Base-by-base conservation (phyloP, 2,113 vertebrate genomes). In the Poeciliopsis retropinna region DNA sequence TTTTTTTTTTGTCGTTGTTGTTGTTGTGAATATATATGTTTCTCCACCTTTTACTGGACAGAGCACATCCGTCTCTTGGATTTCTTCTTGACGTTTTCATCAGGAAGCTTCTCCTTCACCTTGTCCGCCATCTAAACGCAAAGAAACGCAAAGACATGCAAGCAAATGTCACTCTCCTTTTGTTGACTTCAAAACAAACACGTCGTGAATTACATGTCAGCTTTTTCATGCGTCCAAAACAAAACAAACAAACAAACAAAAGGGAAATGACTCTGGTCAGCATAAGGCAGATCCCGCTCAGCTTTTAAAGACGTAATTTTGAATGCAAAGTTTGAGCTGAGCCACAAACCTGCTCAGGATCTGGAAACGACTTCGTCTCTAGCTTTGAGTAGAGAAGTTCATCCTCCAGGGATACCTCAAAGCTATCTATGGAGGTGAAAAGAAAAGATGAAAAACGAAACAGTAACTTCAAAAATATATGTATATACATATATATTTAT, bases 321-420 rank as follows among this genome's bases (percentile, higher is more conserved):
- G 34, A 29, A 28, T 19, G 4, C 29, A 47, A 14, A 25, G 28
- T 34, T 14, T 34, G 28, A 70, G 44, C 12, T 28, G 29, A 27
- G 11, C 34, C n/a, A 74, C 74, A 68, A 6, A 88, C 85, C 78
- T 73, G 0, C 0, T 31, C 29, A 28, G 17, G 3, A 11, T 76
- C 60, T 15, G 92, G 90, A 86, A 94, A 87, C 0, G 0, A 1
- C 27, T 81, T 72, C 0, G 1, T 67, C 15, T 87, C 3, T 19
- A 90, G 75, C 60, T 92, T 93, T 44, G 93, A 93, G 88, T 69
- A 90, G 60, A 93, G 29, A 47, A 87, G 32, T 17, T 91, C 0
- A 0, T 73, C 79, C 1, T 92, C 83, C 28, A 93, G 27, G 0
- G 34, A 65, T 15, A 94, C 76, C 65, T 94, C 92, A 79, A 93